Base-by-base conservation (phyloP, 2,888 invertebrate species). In the Epirrita christyi region DNA sequence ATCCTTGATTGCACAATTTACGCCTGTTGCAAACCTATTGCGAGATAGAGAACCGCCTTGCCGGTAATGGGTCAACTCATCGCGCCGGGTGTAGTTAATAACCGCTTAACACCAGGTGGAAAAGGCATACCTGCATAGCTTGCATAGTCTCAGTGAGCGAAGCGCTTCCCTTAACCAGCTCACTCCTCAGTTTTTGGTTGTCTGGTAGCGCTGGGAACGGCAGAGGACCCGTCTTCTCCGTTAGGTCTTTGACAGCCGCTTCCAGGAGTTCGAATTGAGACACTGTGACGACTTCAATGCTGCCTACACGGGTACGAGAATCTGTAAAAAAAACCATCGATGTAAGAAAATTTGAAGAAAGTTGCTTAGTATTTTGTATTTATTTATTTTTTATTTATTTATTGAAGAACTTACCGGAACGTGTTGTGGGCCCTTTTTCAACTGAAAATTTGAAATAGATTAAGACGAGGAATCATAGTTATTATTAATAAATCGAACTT, bases 111-210 rank as follows among this genome's bases (percentile, higher is more conserved):
- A n/a, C n/a, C n/a, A n/a, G n/a, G n/a, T n/a, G n/a, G n/a, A n/a
- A n/a, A n/a, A n/a, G n/a, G n/a, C n/a, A n/a, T n/a, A 88, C 90
- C 85, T 88, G 86, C 85, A 89, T 79, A 46, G 88, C 85, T 44
- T 84, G 68, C 88, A 91, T 88, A 7, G 84, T 78, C 3, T 85
- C 88, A 0, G 81, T 75, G 34, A 91, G 74, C 0, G 85, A 77
- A 0, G 86, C 87, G n/a, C 66, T 80, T 47, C 90, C 90, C 8
- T 59, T 66, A 0, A 72, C 76, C 14, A 91, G 66, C 7, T 85
- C 81, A 6, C 52, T 59, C 40, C 75, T 69, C n/a, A 90, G 69
- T 58, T 79, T 63, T 60, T 76, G 29, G 56, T 87, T 84, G 34
- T 78, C 80, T 0, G 90, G 90, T 64, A 90, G 52, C 0, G 73